phyloP scores from a whole-genome alignment of 2,888 invertebrate species.

The Dasysyrphus albostriatus region DNA sequence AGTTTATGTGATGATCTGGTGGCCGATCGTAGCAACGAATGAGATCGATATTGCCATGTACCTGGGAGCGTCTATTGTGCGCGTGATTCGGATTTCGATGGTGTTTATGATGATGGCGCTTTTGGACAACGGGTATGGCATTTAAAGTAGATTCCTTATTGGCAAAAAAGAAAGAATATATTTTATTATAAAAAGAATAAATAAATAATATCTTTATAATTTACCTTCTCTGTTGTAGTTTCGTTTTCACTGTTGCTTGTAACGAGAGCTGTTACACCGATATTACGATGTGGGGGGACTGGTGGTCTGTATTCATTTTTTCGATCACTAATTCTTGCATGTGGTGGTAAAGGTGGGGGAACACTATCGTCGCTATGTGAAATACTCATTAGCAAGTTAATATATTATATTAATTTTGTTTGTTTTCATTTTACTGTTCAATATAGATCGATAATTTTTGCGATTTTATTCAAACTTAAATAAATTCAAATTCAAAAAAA shows the following conservation, averaged over 20 bases:
- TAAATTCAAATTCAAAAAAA: too few relatives aligned
- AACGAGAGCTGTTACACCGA: constrained; percentile 86
- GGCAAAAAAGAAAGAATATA: neutral
- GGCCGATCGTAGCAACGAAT: constrained; percentile 77
- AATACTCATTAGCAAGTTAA: constrained; percentile 75
- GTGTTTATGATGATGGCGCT: constrained; percentile 81
- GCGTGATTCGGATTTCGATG: constrained; percentile 79
- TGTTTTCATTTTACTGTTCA: neutral
- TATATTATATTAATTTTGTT: constrained; percentile 2
- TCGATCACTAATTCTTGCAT: constrained; percentile 80
- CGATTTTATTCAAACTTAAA: too few relatives aligned
- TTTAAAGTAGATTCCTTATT: constrained; percentile 51
- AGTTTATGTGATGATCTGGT: constrained; percentile 77
- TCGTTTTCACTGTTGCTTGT: constrained; percentile 76
- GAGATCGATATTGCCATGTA: constrained; percentile 75
- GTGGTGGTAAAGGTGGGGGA: constrained; percentile 85
- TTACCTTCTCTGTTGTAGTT: constrained; percentile 74
- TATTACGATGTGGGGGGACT: constrained; percentile 94
- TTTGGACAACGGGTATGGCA: constrained; percentile 68
- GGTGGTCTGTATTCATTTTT: constrained; percentile 92
- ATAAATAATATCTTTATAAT: neutral
- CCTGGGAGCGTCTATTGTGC: constrained; percentile 77
- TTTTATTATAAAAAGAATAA: neutral
- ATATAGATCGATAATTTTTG: neutral
- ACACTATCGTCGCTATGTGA: constrained; percentile 83